A percentile compares a stretch with the other conserved stretches of the same genome.
Conservation (phyloP, 2,888 invertebrate genomes). For the Stictocephala bisonia region DNA sequence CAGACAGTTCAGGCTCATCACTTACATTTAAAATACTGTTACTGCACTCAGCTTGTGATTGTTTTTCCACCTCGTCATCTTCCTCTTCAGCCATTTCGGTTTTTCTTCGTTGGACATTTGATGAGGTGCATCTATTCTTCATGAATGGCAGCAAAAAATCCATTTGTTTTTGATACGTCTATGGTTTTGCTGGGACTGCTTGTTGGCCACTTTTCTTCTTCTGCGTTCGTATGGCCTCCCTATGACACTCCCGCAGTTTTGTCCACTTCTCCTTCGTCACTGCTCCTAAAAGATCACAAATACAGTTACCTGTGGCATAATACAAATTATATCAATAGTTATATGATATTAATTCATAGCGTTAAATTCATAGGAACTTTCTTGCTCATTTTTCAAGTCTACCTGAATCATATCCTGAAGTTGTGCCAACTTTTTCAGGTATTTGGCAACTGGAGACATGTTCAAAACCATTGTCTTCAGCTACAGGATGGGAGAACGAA, state of each 20-base stretch:
- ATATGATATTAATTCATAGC: too few species aligned
- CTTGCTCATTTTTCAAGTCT: too few species aligned
- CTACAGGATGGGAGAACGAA: conserved; percentile 54
- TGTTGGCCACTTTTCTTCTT: conserved; percentile 51
- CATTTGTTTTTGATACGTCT: conserved; percentile 49
- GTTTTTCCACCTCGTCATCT: background rate
- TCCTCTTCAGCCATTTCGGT: background rate
- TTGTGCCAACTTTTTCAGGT: conserved; percentile 50
- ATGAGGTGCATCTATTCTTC: conserved; percentile 32
- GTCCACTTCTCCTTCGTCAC: conserved; percentile 52
- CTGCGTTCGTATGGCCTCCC: conserved; percentile 53
- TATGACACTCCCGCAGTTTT: conserved; percentile 54
- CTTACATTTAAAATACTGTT: too few species aligned
- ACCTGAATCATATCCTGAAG: too few species aligned
- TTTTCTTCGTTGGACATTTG: background rate
- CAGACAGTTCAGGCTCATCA: too few species aligned
- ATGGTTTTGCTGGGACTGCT: conserved; percentile 4
- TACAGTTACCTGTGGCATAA: too few species aligned
- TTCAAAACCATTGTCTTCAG: conserved; percentile 52
- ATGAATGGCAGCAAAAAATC: conserved; percentile 46
- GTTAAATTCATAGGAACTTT: too few species aligned
- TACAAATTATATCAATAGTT: too few species aligned
- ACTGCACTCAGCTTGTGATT: too few species aligned
- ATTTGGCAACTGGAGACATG: conserved; percentile 52
- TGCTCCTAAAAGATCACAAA: conserved; percentile 53